Evolutionary conservation across 2,888 invertebrate species (phyloP), one percentile per base, ranked within the genome.

Genomic region (Dromius quadrimaculatus): DNA sequence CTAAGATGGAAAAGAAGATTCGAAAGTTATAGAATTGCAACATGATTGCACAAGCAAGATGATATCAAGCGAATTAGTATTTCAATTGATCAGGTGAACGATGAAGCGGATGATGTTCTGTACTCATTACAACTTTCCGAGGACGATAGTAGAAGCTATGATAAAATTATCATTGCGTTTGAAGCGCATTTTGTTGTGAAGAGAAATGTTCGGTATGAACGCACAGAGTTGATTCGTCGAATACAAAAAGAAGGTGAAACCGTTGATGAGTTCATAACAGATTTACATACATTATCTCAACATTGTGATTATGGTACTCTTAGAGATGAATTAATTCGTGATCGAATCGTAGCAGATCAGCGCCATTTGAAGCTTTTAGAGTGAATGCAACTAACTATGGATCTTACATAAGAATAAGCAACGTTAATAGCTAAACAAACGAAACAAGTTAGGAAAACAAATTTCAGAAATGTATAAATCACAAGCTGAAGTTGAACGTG

Each of bases 121-220:
- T 1, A 4, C 13, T 38, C 2, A 38, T 38, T 38, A 13, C n/a
- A 38, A 13, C n/a, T 38, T n/a, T 1, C 6, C 13, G 38, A 38
- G 38, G 38, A 4, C 11, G 38, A 38, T 1, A 38, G 13, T 4
- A 38, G 13, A n/a, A 1, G 13, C 1, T 38, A 13, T 38, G 6
- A 13, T n/a, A 54, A 54, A 2, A 9, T 54, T 54, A 11, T 54
- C 2, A 1, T 20, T 20, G 19, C n/a, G 8, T 54, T 54, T 2
- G 22, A 54, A 9, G 11, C 5, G 11, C 17, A 54, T 1, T 54
- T 54, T 22, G 11, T 54, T n/a, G 54, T 6, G 9, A 54, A 54
- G 28, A 20, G 20, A 19, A 54, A 54, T 22, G 20, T 54, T n/a
- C 19, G 19, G 6, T 54, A 54, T 11, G 54, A 54, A 28, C 2